Evolutionary conservation across 2,113 vertebrate species (phyloP), one percentile per base, ranked within the genome.

Genomic region (Cygnus atratus): DNA sequence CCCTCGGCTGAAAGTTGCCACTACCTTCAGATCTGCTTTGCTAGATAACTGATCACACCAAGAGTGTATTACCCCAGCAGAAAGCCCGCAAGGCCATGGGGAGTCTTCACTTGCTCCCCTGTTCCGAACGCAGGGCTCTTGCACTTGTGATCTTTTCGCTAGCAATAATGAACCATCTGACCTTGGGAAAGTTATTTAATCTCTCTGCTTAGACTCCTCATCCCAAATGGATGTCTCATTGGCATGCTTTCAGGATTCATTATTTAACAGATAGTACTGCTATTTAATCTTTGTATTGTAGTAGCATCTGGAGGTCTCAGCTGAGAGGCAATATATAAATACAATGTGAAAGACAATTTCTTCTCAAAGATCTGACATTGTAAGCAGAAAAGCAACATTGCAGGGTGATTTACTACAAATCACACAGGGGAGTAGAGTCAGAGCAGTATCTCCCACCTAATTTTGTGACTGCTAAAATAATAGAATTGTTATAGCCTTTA

Each of bases 241-340:
- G 0, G n/a, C 55, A 37, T 48, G 33, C 39, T 57, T 59, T 59
- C 20, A 26, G 24, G 73, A 78, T 92, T 93, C 68, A 50, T 93
- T 94, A 88, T 90, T 95, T 84, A 94, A 57, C 52, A 87, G 79
- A 81, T 25, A 90, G 50, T 44, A 59, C 71, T 4, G 4, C 73
- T 92, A 29, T 92, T 93, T 94, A 92, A 92, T 95, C 76, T 92
- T 68, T 41, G 52, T 78, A 68, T 93, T 92, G 65, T 21, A 67
- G 83, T 81, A 96, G 72, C 48, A 88, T 86, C 75, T 93, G 90
- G 68, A 96, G 72, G 63, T 74, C 80, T 93, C 70, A 88, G 62
- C 33, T 96, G 86, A 96, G 44, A 90, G 76, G 39, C 86, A 50
- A 73, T 58, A 82, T 61, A 84, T 58, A 81, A 94, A 94, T 43